Evolutionary conservation across 1,140 invertebrate species (phyloP).

Genomic region (Drosophila sulfurigaster): DNA sequence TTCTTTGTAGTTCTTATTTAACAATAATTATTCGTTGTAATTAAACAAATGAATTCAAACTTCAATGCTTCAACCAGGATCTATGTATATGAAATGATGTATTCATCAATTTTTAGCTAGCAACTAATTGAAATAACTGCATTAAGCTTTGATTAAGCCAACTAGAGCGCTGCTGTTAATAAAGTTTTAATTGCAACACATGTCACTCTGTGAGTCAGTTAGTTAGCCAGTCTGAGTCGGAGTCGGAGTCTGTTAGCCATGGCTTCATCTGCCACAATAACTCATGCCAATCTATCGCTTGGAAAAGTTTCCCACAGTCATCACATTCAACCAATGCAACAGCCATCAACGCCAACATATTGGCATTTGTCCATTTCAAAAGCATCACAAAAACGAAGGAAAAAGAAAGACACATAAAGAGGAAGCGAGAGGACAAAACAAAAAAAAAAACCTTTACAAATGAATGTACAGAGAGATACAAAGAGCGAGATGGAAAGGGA

Average conservation of each 20-base stretch:
- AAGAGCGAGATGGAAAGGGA: conserved; percentile 9
- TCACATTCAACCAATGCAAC: conserved; percentile 56
- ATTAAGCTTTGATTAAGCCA: conserved; percentile 11
- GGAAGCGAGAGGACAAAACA: conserved; percentile 29
- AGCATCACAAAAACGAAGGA: conserved; percentile 36
- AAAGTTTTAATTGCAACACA: conserved; percentile 38
- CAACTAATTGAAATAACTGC: conserved; percentile 4
- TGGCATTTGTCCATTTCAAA: conserved; percentile 74
- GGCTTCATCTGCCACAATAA: conserved; percentile 54
- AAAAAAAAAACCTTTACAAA: conserved; percentile 71
- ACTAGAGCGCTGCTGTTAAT: background rate
- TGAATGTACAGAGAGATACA: conserved; percentile 56
- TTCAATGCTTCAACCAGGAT: too few species aligned
- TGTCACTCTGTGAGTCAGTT: conserved; percentile 33
- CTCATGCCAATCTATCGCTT: conserved; percentile 45
- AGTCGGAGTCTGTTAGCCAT: background rate
- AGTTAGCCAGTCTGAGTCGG: background rate
- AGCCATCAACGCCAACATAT: conserved; percentile 74
- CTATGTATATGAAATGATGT: too few species aligned
- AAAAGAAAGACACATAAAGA: conserved; percentile 36
- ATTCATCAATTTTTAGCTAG: too few species aligned
- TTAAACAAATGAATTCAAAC: too few species aligned
- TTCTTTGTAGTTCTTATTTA: too few species aligned
- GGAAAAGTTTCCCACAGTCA: conserved; percentile 68
- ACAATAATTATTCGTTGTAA: too few species aligned